Evolutionary conservation across 2,113 vertebrate genomes (phyloP).

Genomic region (Centropus bengalensis): DNA sequence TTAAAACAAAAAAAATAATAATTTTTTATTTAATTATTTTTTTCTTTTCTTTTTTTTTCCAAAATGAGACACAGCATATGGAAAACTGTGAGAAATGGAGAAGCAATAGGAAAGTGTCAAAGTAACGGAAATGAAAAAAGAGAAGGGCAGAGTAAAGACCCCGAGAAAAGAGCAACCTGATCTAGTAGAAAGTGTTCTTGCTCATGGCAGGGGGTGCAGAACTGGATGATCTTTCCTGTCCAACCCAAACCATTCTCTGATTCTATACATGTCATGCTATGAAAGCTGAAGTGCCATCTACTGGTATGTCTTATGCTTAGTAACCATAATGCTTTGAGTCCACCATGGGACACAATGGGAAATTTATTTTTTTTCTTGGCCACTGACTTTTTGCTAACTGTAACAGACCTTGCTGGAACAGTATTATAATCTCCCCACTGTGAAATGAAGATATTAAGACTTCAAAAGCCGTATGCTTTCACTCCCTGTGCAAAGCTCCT

Average conservation of each 20-base stretch:
- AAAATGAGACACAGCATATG: background rate
- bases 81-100: background rate
- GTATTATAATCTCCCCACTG: background rate
- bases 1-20: background rate
- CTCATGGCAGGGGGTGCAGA: too few relatives aligned
- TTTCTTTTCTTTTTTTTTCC: background rate
- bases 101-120: background rate
- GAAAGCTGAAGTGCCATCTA: conserved; percentile 40
- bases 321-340: background rate
- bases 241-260: too few relatives aligned
- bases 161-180: background rate
- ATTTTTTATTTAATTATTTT: too few relatives aligned
- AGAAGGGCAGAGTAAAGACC: background rate
- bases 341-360: background rate
- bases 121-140: background rate
- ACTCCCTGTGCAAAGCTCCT: background rate
- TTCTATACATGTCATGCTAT: background rate
- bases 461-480: background rate
- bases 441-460: background rate
- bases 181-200: too few relatives aligned
- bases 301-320: background rate
- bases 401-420: background rate
- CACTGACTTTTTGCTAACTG: background rate
- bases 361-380: background rate
- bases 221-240: too few relatives aligned